These are phyloP conservation scores for Empis livida DNA, from an alignment of 2,888 invertebrate genomes.

Conservation along the genomic window DNA sequence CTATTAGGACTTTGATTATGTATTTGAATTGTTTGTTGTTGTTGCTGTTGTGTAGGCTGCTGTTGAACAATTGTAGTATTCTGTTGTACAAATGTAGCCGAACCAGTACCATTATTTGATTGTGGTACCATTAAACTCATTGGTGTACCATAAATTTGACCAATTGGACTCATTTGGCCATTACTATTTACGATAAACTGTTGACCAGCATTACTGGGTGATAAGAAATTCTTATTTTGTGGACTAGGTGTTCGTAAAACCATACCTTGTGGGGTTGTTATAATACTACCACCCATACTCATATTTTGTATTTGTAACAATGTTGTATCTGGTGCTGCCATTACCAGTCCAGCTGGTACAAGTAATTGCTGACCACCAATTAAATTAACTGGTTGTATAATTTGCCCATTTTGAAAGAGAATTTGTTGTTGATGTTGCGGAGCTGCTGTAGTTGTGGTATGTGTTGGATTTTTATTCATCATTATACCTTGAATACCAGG, in stretches of 20 bases:
- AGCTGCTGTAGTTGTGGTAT: constrained; percentile 37
- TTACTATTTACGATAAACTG: constrained; percentile 67
- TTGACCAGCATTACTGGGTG: constrained; percentile 48
- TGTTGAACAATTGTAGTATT: constrained; percentile 77
- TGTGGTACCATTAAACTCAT: constrained; percentile 34
- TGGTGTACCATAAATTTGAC: constrained; percentile 33
- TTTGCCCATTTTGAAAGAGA: constrained; percentile 41
- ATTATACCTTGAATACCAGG: constrained; percentile 66
- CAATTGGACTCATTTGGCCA: constrained; percentile 64
- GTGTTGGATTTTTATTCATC: constrained; percentile 37
- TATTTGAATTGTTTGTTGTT: constrained; percentile 36
- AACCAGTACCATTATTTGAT: constrained; percentile 32
- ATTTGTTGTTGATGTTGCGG: constrained; percentile 37
- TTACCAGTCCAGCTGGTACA: constrained; percentile 73
- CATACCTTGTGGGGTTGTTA: constrained; percentile 55
- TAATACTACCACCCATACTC: constrained; percentile 49
- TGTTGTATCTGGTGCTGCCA: constrained; percentile 68
- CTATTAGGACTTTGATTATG: constrained; percentile 30
- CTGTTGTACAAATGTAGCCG: constrained; percentile 69
- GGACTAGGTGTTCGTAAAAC: constrained; percentile 64
- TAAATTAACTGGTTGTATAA: constrained; percentile 71
- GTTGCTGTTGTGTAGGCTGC: constrained; percentile 52
- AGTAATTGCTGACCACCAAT: constrained; percentile 66
- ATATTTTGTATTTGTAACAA: constrained; percentile 67
- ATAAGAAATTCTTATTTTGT: constrained; percentile 61